Percentiles rank a stretch among this genome's conserved stretches.
phyloP scores from a whole-genome alignment of 2,113 vertebrate genomes.

The Dasyurus viverrinus region DNA sequence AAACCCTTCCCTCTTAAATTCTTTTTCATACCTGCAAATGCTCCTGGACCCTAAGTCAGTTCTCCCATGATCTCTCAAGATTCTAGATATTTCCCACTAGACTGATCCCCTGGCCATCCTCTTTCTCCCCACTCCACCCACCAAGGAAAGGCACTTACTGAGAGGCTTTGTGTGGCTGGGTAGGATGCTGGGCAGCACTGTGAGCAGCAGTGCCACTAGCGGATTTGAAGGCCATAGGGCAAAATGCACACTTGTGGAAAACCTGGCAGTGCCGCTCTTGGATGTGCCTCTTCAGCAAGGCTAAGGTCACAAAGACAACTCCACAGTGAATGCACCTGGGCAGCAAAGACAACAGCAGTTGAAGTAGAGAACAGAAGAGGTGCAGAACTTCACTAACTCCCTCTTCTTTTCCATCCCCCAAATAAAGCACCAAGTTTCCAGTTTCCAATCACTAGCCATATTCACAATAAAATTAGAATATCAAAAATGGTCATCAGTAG shows the following conservation, averaged over 20 bases:
- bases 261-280: conserved; percentile 95
- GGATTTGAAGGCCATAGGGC: conserved; percentile 96
- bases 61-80: not conserved
- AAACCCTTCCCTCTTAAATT: not conserved
- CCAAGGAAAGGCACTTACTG: conserved; percentile 87
- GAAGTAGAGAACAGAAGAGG: not conserved
- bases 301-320: conserved; percentile 91
- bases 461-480: not conserved
- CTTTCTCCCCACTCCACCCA: not conserved
- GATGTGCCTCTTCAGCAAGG: conserved; percentile 93
- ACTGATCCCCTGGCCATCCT: not conserved
- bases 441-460: not conserved
- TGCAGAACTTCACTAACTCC: no score
- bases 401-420: not conserved
- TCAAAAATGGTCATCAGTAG: not conserved
- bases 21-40: rapidly evolving
- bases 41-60: not conserved
- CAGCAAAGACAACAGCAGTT: not conserved
- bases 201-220: conserved; percentile 89
- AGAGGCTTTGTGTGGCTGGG: conserved; percentile 85
- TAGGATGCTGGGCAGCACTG: conserved; percentile 89
- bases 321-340: conserved; percentile 97
- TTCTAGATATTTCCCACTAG: not conserved
- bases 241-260: conserved; percentile 95
- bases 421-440: not conserved